phyloP scores from a whole-genome alignment of 2,113 vertebrate genomes.

The Halichoeres trimaculatus region DNA sequence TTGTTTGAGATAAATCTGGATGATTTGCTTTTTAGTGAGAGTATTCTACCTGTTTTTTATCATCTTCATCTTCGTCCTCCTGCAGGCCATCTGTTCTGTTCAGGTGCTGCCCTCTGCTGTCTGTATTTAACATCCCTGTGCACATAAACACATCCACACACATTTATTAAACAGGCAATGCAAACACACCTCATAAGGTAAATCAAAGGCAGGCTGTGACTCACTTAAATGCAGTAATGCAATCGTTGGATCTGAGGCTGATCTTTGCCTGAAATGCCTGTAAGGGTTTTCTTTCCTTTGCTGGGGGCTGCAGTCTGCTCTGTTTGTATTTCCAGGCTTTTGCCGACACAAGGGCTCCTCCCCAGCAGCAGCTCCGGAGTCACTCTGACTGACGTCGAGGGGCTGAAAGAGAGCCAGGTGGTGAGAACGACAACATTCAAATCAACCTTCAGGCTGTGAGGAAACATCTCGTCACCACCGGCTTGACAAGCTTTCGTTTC shows the following conservation, averaged over 20 bases:
- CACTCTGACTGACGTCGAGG: conserved; percentile 12
- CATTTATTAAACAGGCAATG: neutral
- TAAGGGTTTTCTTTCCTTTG: neutral
- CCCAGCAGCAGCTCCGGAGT: conserved; percentile 10
- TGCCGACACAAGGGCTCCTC: neutral
- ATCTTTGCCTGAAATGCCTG: conserved; percentile 66
- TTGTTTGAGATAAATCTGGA: too few species aligned
- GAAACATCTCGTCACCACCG: conserved; percentile 2
- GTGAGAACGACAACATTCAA: neutral
- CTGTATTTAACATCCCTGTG: conserved; percentile 40
- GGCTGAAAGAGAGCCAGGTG: conserved; percentile 39
- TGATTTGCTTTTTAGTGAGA: neutral
- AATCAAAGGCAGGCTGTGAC: neutral
- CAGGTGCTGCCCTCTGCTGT: conserved; percentile 54
- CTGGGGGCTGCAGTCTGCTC: neutral
- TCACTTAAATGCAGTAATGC: conserved; percentile 59
- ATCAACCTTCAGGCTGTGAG: neutral
- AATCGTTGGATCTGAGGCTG: conserved; percentile 66
- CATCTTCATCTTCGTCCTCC: conserved; percentile 15
- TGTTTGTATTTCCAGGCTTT: conserved; percentile 8
- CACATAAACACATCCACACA: neutral
- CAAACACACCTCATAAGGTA: neutral
- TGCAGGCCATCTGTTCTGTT: conserved; percentile 47
- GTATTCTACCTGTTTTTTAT: conserved; percentile 40
- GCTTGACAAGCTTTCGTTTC: too few species aligned